These are phyloP conservation scores for Peromyscus nudipes DNA, from an alignment of 2,797 vertebrate genomes.

Conservation along the genomic window DNA sequence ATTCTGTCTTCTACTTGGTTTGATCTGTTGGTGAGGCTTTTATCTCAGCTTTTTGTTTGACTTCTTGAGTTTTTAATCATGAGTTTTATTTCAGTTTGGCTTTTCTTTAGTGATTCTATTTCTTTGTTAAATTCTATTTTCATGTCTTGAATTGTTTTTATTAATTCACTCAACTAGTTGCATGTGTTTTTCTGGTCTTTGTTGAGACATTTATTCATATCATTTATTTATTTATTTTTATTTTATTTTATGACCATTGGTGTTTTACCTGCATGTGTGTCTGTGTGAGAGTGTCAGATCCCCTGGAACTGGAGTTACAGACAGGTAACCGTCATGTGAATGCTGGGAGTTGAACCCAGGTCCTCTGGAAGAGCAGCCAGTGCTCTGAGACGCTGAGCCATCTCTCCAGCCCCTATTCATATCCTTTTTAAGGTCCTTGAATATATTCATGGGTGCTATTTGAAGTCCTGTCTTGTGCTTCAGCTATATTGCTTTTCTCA, in stretches of 20 bases:
- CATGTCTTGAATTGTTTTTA: not conserved
- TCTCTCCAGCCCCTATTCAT: not conserved
- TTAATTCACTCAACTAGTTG: not conserved
- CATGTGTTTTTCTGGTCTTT: not conserved
- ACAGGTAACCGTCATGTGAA: not conserved
- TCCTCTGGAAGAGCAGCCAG: not conserved
- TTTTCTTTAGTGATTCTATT: not conserved
- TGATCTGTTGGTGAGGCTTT: not conserved
- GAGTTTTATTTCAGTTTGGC: not conserved
- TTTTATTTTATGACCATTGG: not conserved
- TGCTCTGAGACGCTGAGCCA: not conserved
- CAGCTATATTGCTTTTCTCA: not conserved
- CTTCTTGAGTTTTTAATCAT: not conserved
- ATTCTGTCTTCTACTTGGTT: not conserved
- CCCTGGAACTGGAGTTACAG: not conserved
- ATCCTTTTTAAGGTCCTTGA: not conserved
- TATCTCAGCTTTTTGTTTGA: not conserved
- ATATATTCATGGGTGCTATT: not conserved
- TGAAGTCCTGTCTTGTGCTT: not conserved
- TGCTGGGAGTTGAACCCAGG: not conserved
- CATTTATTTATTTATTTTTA: not conserved
- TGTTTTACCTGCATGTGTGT: not conserved
- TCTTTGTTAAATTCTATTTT: slow-evolving; percentile 5
- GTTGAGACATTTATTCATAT: not conserved
- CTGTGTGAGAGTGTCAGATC: not conserved